phyloP scores from a whole-genome alignment of 1,140 invertebrate genomes.

The Trichonephila inaurata region DNA sequence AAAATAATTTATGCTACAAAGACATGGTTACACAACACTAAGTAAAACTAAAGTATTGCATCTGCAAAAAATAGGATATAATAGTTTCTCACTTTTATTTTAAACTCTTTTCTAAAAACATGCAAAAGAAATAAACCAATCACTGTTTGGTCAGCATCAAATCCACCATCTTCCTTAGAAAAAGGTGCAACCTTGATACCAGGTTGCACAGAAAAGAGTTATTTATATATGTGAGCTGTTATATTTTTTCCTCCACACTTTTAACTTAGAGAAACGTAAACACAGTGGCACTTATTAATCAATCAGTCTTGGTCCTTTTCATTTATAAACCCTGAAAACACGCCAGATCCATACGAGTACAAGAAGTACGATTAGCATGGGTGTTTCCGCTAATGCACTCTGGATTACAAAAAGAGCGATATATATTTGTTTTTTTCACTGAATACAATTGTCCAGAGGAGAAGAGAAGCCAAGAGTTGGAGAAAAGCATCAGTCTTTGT shows the following conservation, averaged over 20 bases:
- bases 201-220: conserved; percentile 28
- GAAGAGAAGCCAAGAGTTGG: conserved; percentile 66
- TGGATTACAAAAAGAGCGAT: conserved; percentile 58
- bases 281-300: conserved; percentile 71
- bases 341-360: conserved; percentile 50
- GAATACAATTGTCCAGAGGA: conserved; percentile 44
- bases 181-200: neutral
- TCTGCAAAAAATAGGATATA: conserved; percentile 56
- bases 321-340: conserved; percentile 54
- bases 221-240: neutral
- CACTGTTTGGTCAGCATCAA: conserved; percentile 39
- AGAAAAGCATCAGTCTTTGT: conserved; percentile 7
- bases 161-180: neutral
- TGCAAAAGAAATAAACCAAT: conserved; percentile 53
- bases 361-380: conserved; percentile 29
- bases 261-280: conserved; percentile 55
- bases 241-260: conserved; percentile 39
- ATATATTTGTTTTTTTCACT: conserved; percentile 46
- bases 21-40: conserved; percentile 71
- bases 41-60: conserved; percentile 74
- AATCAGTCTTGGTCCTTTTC: conserved; percentile 74
- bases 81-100: conserved; percentile 36
- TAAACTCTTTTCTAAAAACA: conserved; percentile 39
- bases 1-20: conserved; percentile 75
- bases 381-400: conserved; percentile 51